Percentiles rank a stretch among this genome's conserved stretches.
Evolutionary conservation across 2,113 vertebrate genomes (phyloP).

Genomic region (Lagenorhynchus albirostris): DNA sequence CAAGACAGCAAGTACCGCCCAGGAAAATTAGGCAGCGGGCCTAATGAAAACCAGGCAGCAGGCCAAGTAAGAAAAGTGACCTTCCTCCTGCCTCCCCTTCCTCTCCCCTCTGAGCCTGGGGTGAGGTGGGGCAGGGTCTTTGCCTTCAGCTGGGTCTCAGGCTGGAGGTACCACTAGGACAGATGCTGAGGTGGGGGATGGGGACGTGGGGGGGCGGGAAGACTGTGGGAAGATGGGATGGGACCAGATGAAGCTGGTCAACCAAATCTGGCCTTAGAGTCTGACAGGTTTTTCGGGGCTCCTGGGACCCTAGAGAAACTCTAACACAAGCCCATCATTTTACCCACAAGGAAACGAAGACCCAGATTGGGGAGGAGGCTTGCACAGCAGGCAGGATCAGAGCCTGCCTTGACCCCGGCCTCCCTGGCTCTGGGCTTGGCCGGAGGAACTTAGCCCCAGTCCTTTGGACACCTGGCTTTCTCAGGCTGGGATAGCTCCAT

Average conservation of each 20-base stretch:
- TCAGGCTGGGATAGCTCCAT: not conserved
- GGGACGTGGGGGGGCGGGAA: too few species aligned
- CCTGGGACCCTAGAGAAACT: not conserved
- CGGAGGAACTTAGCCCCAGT: not conserved
- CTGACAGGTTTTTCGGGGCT: not conserved
- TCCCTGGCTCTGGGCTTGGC: not conserved
- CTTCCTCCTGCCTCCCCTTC: constrained; percentile 35
- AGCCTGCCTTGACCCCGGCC: not conserved
- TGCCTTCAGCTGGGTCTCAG: not conserved
- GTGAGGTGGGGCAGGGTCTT: not conserved
- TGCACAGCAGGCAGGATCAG: too few species aligned
- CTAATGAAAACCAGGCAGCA: constrained; percentile 66
- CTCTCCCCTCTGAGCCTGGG: not conserved
- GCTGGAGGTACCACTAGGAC: not conserved
- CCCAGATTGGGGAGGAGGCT: not conserved
- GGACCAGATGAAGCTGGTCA: not conserved
- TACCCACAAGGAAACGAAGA: fast-evolving
- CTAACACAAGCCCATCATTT: not conserved
- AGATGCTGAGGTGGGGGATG: fast-evolving
- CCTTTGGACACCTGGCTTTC: not conserved
- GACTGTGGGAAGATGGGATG: fast-evolving
- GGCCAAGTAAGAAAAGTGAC: constrained; percentile 66
- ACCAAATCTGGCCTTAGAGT: not conserved
- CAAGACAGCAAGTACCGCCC: constrained; percentile 51
- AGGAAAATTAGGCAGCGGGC: constrained; percentile 73